Percentiles rank a stretch among this genome's conserved stretches.
phyloP scores from a whole-genome alignment of 2,888 invertebrate genomes.

The Sarcophaga caerulescens region DNA sequence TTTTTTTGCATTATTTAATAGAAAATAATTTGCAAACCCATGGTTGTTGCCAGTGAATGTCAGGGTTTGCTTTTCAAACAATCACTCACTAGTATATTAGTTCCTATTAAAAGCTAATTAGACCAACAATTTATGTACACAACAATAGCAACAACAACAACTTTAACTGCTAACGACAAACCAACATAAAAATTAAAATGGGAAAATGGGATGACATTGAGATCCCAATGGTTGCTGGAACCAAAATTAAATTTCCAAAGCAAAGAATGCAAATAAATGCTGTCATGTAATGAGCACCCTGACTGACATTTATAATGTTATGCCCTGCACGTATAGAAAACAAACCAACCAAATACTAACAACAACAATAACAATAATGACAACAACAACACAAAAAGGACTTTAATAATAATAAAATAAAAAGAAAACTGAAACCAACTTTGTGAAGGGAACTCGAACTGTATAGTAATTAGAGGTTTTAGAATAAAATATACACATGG shows the following conservation, averaged over 20 bases:
- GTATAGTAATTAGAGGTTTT: slow-evolving; percentile 3
- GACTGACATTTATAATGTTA: too few species aligned
- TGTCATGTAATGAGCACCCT: too few species aligned
- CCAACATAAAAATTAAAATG: neutral
- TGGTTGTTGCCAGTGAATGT: neutral
- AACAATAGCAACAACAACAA: neutral
- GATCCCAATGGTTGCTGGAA: neutral
- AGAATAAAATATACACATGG: neutral
- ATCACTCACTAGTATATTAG: slow-evolving; percentile 33
- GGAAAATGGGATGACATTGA: neutral
- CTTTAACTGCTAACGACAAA: neutral
- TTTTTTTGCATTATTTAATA: too few species aligned
- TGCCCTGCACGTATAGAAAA: too few species aligned
- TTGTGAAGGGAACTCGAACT: too few species aligned
- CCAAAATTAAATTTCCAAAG: neutral
- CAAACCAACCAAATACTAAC: too few species aligned
- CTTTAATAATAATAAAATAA: neutral
- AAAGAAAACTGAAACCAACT: too few species aligned
- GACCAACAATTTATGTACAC: slow-evolving; percentile 18
- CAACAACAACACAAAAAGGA: neutral
- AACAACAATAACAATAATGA: too few species aligned
- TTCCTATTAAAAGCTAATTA: slow-evolving; percentile 55
- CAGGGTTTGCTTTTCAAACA: neutral
- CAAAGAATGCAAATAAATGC: too few species aligned
- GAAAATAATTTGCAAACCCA: neutral